These are phyloP conservation scores for Ligdia adustata DNA, from an alignment of 2,888 invertebrate genomes.

Conservation along the genomic window DNA sequence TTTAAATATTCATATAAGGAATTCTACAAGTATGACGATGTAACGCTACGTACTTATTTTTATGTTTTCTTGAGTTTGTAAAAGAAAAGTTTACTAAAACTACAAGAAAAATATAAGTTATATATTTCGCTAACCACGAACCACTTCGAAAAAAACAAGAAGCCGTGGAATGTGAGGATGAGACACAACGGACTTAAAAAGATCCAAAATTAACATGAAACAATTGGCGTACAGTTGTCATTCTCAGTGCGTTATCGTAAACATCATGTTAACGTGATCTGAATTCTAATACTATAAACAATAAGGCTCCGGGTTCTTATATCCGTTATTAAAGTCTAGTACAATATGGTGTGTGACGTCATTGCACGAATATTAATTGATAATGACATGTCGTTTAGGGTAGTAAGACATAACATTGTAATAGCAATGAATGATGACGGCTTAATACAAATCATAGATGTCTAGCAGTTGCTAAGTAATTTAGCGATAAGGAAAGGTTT, in stretches of 20 bases:
- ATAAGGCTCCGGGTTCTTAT: slow-evolving; percentile 21
- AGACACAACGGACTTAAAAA: too few species aligned
- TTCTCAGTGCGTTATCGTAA: slow-evolving; percentile 25
- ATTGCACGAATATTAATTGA: slow-evolving; percentile 13
- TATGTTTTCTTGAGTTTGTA: too few species aligned
- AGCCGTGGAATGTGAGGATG: too few species aligned
- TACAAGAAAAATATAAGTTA: too few species aligned
- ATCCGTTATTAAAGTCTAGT: slow-evolving; percentile 24
- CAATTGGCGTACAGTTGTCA: slow-evolving; percentile 17
- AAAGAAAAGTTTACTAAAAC: too few species aligned
- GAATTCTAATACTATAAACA: slow-evolving; percentile 27
- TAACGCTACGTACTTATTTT: too few species aligned
- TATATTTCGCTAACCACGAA: too few species aligned
- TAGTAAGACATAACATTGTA: slow-evolving; percentile 17
- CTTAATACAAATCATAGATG: not conserved
- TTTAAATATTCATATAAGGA: too few species aligned
- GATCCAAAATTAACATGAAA: slow-evolving; percentile 13
- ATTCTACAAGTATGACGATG: too few species aligned
- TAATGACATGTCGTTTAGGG: slow-evolving; percentile 16
- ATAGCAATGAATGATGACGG: slow-evolving; percentile 11
- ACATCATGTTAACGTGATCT: slow-evolving; percentile 20
- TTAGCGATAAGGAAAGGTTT: too few species aligned
- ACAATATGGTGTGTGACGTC: slow-evolving; percentile 27
- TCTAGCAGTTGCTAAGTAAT: too few species aligned
- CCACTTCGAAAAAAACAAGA: too few species aligned